A percentile compares a stretch with the other conserved stretches of the same genome.
phyloP scores from a whole-genome alignment of 2,797 vertebrate species.

The Catostomus latipinnis region DNA sequence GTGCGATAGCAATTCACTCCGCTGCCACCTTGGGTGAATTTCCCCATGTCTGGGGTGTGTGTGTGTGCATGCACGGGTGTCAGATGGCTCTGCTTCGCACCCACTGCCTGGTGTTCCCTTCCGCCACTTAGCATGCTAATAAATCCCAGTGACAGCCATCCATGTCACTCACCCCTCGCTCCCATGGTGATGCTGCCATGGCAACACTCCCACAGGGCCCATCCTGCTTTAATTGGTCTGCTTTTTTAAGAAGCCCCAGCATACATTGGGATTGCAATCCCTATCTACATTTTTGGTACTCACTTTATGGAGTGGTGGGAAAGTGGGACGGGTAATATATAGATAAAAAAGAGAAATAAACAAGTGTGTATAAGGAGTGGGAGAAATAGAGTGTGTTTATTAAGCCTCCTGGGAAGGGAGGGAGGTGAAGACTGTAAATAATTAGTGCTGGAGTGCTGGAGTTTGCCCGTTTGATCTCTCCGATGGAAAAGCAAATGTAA shows the following conservation, averaged over 20 bases:
- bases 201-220: constrained; percentile 77
- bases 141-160: constrained; percentile 77
- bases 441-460: constrained; percentile 79
- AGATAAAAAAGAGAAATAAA: constrained; percentile 55
- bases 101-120: constrained; percentile 67
- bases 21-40: constrained; percentile 30
- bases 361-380: constrained; percentile 66
- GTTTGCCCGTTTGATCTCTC: constrained; percentile 79
- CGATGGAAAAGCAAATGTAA: constrained; percentile 82
- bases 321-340: constrained; percentile 75
- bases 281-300: constrained; percentile 55
- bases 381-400: constrained; percentile 76
- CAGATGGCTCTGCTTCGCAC: constrained; percentile 59
- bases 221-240: constrained; percentile 80
- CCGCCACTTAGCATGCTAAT: constrained; percentile 81
- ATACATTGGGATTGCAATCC: constrained; percentile 55
- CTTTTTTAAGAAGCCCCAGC: constrained; percentile 71
- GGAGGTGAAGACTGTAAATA: constrained; percentile 82
- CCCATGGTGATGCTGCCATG: constrained; percentile 69
- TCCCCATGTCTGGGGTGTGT: constrained; percentile 45
- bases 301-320: constrained; percentile 50
- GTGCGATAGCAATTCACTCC: constrained; percentile 9
- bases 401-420: constrained; percentile 79
- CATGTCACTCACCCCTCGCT: constrained; percentile 77
- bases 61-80: constrained; percentile 7